phyloP scores from a whole-genome alignment of 2,888 invertebrate species.

The Stenchaetothrips biformis region DNA sequence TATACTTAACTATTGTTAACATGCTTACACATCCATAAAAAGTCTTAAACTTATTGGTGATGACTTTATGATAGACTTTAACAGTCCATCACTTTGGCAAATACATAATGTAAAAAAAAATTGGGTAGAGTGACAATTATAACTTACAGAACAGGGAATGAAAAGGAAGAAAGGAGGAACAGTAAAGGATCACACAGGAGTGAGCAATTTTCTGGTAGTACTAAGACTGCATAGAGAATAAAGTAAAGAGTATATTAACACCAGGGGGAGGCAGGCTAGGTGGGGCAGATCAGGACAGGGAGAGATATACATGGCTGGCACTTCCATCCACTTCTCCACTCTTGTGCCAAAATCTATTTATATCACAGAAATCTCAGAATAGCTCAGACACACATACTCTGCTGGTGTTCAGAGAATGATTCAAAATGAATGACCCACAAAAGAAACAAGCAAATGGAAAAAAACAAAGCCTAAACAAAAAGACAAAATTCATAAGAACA shows the following conservation, averaged over 20 bases:
- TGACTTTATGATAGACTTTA: too few species aligned
- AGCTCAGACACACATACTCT: constrained; percentile 17
- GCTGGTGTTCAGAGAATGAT: neutral
- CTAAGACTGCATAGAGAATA: neutral
- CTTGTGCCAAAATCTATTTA: constrained; percentile 12
- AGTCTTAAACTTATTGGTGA: too few species aligned
- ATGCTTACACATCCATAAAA: neutral
- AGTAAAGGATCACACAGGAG: neutral
- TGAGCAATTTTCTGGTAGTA: too few species aligned
- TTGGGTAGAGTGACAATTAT: neutral
- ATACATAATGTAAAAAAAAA: too few species aligned
- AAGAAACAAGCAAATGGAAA: neutral
- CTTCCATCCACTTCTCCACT: neutral
- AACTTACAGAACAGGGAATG: neutral
- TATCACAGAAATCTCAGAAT: neutral
- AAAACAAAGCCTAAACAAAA: neutral
- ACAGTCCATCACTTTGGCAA: too few species aligned
- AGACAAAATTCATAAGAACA: neutral
- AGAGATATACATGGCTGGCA: constrained; percentile 12
- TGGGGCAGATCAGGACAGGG: neutral
- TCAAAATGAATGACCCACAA: neutral
- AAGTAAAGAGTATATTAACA: neutral
- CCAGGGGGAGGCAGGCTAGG: neutral
- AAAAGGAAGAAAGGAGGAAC: neutral
- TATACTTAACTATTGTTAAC: neutral